These are phyloP conservation scores for Butastur rufipennis DNA, from an alignment of 2,113 vertebrate species.

Conservation along the genomic window DNA sequence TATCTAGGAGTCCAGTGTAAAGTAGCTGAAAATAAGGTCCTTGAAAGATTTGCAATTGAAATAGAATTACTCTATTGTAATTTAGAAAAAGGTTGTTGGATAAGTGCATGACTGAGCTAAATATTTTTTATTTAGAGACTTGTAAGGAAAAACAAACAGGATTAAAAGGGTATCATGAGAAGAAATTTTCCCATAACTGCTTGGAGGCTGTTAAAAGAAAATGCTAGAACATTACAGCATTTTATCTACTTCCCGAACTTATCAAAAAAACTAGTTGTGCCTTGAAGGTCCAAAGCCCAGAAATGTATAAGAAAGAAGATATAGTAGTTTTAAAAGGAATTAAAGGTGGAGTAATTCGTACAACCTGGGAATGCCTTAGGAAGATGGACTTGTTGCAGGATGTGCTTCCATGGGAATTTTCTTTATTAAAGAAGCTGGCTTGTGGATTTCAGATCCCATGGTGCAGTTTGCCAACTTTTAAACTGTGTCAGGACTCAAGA, in stretches of 20 bases:
- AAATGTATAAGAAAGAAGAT: background rate
- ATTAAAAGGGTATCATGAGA: background rate
- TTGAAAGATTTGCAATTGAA: background rate
- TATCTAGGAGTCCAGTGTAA: background rate
- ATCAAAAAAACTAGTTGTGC: background rate
- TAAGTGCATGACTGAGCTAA: background rate
- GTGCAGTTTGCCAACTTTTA: background rate
- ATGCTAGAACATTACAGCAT: accelerated
- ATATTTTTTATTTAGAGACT: background rate
- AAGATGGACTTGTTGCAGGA: background rate
- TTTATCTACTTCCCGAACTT: background rate
- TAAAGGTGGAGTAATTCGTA: background rate
- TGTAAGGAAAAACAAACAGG: background rate
- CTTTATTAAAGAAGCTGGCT: background rate
- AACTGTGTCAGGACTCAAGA: background rate
- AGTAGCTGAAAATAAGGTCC: background rate
- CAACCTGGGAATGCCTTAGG: background rate
- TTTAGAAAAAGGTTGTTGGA: background rate
- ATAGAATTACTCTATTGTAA: background rate
- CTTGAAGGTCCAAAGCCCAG: background rate
- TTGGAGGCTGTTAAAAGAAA: background rate
- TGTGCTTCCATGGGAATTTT: background rate
- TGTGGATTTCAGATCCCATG: background rate
- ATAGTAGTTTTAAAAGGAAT: background rate
- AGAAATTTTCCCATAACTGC: background rate